phyloP scores from a whole-genome alignment of 1,140 invertebrate genomes.

The Zaprionus ornatus region DNA sequence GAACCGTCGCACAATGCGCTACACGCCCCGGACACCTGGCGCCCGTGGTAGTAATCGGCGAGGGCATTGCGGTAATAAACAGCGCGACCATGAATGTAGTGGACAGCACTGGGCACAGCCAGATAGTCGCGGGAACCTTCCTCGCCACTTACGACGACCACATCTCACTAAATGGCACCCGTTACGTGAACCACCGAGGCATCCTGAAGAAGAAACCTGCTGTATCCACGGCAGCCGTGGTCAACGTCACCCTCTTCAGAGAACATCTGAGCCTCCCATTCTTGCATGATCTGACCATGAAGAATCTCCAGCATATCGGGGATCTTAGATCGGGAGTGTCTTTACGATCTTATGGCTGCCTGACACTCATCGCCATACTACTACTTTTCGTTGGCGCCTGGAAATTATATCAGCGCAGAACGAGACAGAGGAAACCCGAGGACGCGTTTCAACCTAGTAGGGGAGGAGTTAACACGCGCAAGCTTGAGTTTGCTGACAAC shows the following conservation, averaged over 20 bases:
- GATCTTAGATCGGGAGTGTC: constrained; percentile 7
- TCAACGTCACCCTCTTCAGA: constrained; percentile 11
- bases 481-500: not conserved
- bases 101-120: not conserved
- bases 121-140: constrained; percentile 11
- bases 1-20: constrained; percentile 12
- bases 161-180: constrained; percentile 11
- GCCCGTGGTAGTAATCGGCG: constrained; percentile 3
- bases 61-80: constrained; percentile 10
- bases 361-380: not conserved
- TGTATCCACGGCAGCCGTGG: not conserved
- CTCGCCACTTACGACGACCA: constrained; percentile 12
- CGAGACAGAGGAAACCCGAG: not conserved
- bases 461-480: constrained; percentile 12
- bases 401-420: constrained; percentile 4
- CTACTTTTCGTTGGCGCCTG: not conserved
- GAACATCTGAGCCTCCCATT: constrained; percentile 9
- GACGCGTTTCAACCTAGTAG: no score
- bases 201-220: not conserved
- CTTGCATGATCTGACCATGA: not conserved
- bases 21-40: constrained; percentile 21
- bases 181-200: not conserved
- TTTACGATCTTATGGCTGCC: not conserved
- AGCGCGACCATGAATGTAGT: constrained; percentile 11
- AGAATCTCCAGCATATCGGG: constrained; percentile 6